Evolutionary conservation across 2,797 vertebrate genomes (phyloP).

Genomic region (Spatula clypeata): DNA sequence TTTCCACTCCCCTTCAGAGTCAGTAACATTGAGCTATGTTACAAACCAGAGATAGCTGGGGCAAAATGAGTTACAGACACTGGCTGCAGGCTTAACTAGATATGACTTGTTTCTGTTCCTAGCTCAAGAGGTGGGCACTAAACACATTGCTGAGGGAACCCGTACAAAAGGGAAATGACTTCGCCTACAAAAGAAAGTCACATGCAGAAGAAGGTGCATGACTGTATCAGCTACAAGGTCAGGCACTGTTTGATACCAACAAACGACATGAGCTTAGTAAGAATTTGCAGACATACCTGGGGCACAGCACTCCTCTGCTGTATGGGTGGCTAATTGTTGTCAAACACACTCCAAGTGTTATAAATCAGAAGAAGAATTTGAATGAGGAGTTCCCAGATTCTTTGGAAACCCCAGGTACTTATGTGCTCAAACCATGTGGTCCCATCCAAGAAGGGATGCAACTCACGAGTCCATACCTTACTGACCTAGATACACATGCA

Average conservation of each 20-base stretch:
- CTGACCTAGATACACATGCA: not conserved
- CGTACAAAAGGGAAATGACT: not conserved
- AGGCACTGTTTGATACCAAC: not conserved
- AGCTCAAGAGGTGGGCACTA: not conserved
- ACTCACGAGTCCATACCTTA: not conserved
- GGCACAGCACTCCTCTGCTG: fast-evolving
- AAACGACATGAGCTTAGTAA: not conserved
- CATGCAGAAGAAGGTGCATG: not conserved
- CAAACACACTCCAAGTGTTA: not conserved
- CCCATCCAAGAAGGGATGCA: not conserved
- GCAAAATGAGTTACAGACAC: not conserved
- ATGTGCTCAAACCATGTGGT: not conserved
- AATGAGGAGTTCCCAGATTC: not conserved
- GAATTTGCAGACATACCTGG: fast-evolving
- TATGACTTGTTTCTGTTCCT: not conserved
- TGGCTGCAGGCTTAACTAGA: not conserved
- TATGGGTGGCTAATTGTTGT: not conserved
- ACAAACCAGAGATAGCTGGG: not conserved
- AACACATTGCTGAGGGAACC: not conserved
- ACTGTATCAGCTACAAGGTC: not conserved
- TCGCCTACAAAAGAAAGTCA: not conserved
- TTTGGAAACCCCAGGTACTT: not conserved
- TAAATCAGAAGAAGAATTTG: fast-evolving
- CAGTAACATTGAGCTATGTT: not conserved
- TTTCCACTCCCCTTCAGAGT: not conserved